Base-by-base conservation (phyloP, 2,113 vertebrate genomes). In the Lethenteron reissneri region DNA sequence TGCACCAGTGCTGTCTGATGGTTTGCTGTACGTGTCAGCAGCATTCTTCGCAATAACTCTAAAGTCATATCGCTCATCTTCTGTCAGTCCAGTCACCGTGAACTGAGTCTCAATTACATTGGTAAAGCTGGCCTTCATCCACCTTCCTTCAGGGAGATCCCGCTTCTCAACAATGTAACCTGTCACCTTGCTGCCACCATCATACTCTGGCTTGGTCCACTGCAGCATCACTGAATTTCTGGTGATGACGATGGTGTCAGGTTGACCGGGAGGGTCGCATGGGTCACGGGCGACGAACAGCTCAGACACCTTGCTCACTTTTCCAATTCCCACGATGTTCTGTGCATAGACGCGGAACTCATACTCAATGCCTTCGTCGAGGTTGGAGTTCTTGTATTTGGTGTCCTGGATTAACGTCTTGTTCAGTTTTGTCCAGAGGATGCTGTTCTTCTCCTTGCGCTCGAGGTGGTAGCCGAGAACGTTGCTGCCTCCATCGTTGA, bases 41-140 rank as follows among this genome's bases (percentile, higher is more conserved):
- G 90, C 86, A 76, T 99, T 99, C 81, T 89, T 97, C 77, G 94
- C 94, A 80, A 92, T 87, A 72, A 99, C 87, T 85, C 94, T 90
- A 74, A 99, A 99, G 79, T 99, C 94, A 4, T 96, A 97, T 79
- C 88, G 87, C 75, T 88, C 82, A 76, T 90, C 87, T 83, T 97
- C 92, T 71, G 87, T 94, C 71, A 99, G 85, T 21, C 94, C 90
- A 74, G 86, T 88, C 71, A 90, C 82, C 71, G 86, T 87, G 78
- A 95, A 97, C n/a, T 94, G 84, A 72, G 90, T 99, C 83, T 99
- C 94, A 80, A 87, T 89, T 12, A 99, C 80, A 78, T 99, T 99
- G 64, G 90, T 95, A 76, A 96, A 97, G 75, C 92, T 99, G 8
- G 89, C 89, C 80, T 89, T 95, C 78, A 84, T 87, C 94, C 94